A percentile compares a stretch with the other conserved stretches of the same genome.
Evolutionary conservation across 2,797 vertebrate species (phyloP).

Genomic region (Garrulus glandarius): DNA sequence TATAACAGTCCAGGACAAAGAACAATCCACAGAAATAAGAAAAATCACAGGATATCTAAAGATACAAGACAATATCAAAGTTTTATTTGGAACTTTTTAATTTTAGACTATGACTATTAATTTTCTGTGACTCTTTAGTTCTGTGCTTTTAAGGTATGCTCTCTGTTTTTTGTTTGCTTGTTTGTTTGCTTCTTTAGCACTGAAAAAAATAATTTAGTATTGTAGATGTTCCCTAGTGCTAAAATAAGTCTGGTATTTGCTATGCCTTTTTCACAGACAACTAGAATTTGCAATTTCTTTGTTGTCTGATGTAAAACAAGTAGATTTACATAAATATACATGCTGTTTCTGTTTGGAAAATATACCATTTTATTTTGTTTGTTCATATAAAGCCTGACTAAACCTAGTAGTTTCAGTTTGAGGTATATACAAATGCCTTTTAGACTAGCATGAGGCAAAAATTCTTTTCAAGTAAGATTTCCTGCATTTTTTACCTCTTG

Average conservation of each 20-base stretch:
- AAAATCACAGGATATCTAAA: neutral
- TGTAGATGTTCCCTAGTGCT: neutral
- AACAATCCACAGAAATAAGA: neutral
- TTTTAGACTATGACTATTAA: neutral
- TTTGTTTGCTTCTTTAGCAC: neutral
- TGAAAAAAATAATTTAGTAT: neutral
- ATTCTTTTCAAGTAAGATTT: neutral
- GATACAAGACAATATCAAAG: neutral
- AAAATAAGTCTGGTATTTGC: neutral
- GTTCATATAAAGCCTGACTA: neutral
- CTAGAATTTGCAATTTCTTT: neutral
- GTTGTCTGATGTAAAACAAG: neutral
- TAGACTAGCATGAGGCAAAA: neutral
- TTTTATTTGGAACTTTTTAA: neutral
- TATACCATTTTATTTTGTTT: neutral
- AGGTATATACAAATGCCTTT: neutral
- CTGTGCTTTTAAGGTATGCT: neutral
- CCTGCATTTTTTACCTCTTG: neutral
- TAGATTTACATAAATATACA: neutral
- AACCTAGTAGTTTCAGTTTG: neutral
- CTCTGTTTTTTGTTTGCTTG: fast-evolving
- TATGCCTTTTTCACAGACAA: neutral
- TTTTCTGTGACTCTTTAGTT: neutral
- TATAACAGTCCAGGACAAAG: neutral
- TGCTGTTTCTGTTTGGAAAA: neutral